Base-by-base conservation (phyloP, 1,140 invertebrate genomes). In the Zaprionus inermis region DNA sequence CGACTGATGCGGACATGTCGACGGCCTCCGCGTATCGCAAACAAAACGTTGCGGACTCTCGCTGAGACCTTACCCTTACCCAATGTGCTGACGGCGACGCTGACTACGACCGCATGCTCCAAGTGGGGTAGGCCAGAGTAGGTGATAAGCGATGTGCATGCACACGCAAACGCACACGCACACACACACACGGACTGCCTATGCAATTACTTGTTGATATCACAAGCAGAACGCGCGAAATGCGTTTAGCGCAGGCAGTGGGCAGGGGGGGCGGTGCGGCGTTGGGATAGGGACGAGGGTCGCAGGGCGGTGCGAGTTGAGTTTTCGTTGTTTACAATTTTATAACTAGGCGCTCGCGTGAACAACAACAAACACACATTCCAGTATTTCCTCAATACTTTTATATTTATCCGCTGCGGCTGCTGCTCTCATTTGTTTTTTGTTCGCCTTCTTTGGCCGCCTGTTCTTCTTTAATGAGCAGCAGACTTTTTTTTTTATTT, bases 301-400 rank as follows among this genome's bases (percentile, higher is more conserved):
- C 22, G 11, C n/a, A n/a, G 38, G 7, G 38, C 6, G 38, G 38
- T 38, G 38, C 6, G n/a, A 41, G n/a, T 41, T 41, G 38, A 1
- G n/a, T 44, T 41, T 22, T 46, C 16, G 59, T 32, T 63, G 64
- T 68, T 72, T 72, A 72, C 64, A 72, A 67, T 72, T 57, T 67
- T 44, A 22, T 36, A 36, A 67, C 36, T 64, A 59, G 70, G 56
- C 41, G 44, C 20, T 34, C 51, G 30, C 30, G 16, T 22, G 5
- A 10, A 32, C 7, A 32, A 32, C 38, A 44, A 55, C 14, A 41
- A 30, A 61, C 11, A 61, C 30, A 67, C 16, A 52, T 16, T 32
- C 7, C 30, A 63, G 63, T 38, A 18, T 38, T 20, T 38, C 30
- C 32, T 49, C 32, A n/a, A 63, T 24, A 63, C 20, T 16, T 36